A percentile compares a stretch with the other conserved stretches of the same genome.
phyloP scores from a whole-genome alignment of 1,140 invertebrate species.

The Planococcus citri region DNA sequence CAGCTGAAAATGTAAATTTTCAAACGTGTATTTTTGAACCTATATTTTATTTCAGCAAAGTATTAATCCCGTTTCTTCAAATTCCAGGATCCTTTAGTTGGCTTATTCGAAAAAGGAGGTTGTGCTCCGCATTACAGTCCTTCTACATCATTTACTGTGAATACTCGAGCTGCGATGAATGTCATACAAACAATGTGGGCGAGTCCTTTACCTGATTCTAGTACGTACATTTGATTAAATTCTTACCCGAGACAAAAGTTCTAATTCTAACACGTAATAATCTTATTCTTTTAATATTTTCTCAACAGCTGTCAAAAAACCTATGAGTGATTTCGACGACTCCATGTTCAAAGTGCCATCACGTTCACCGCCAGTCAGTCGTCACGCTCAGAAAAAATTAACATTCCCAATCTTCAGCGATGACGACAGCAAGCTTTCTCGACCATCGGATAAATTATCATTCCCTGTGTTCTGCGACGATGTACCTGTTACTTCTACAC shows the following conservation, averaged over 20 bases:
- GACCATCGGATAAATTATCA: neutral
- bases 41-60: neutral
- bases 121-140: neutral
- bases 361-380: neutral
- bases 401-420: neutral
- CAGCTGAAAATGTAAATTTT: neutral
- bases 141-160: slow-evolving; percentile 25
- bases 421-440: neutral
- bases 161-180: slow-evolving; percentile 29
- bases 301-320: too few species aligned
- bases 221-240: neutral
- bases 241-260: too few species aligned
- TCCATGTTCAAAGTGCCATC: neutral
- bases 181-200: slow-evolving; percentile 30
- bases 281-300: too few species aligned
- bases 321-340: neutral
- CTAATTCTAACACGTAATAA: too few species aligned
- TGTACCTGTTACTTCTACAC: neutral
- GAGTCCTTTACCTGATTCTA: slow-evolving; percentile 24
- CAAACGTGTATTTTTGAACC: neutral
- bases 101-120: neutral
- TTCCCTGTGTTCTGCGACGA: slow-evolving; percentile 7
- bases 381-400: neutral
- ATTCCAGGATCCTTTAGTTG: neutral
- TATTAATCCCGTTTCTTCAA: neutral